phyloP scores from a whole-genome alignment of 2,888 invertebrate species.

The Hirudinaria manillensis region DNA sequence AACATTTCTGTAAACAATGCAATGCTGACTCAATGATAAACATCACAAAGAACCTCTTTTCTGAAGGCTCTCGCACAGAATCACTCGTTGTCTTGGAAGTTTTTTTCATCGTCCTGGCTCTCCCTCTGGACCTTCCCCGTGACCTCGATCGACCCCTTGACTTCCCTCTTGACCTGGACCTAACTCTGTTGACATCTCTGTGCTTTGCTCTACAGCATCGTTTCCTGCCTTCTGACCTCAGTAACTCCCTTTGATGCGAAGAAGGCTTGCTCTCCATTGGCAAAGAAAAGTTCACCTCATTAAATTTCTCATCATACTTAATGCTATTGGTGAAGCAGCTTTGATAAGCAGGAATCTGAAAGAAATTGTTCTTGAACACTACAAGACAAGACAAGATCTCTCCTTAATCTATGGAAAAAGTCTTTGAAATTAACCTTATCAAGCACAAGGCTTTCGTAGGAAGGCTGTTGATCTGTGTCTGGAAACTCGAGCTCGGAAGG shows the following conservation, averaged over 20 bases:
- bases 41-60: too few relatives aligned
- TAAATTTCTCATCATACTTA: constrained; percentile 43
- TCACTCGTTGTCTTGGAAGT: too few relatives aligned
- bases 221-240: neutral
- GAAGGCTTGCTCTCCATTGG: neutral
- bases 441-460: neutral
- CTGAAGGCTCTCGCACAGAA: too few relatives aligned
- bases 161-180: neutral
- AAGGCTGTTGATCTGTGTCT: neutral
- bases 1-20: too few relatives aligned
- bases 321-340: constrained; percentile 52
- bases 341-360: constrained; percentile 49
- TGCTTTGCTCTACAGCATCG: neutral
- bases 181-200: neutral
- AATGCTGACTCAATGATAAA: too few relatives aligned
- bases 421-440: neutral
- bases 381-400: neutral
- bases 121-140: constrained; percentile 2
- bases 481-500: constrained; percentile 21
- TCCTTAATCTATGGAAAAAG: neutral
- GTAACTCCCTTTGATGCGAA: neutral
- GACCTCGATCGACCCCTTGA: constrained; percentile 26
- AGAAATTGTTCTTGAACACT: neutral
- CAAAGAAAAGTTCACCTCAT: neutral
- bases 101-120: neutral